Percentiles rank a stretch among this genome's conserved stretches.
phyloP scores from a whole-genome alignment of 2,113 vertebrate species.

The Geococcyx californianus region DNA sequence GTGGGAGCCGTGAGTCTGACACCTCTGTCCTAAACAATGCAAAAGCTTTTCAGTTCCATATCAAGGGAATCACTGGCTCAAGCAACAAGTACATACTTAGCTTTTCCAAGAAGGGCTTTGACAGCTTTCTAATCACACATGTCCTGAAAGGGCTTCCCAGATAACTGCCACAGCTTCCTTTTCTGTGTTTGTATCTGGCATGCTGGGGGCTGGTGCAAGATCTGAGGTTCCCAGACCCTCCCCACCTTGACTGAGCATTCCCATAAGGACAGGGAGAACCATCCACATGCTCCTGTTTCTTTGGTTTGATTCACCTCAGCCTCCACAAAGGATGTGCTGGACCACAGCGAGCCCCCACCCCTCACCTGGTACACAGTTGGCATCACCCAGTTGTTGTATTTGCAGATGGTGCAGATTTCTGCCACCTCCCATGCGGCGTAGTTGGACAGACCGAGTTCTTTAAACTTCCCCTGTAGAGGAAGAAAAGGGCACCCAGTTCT shows the following conservation, averaged over 20 bases:
- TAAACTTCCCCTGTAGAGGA: slow-evolving; percentile 87
- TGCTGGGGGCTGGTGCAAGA: fast-evolving
- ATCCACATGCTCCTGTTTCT: fast-evolving
- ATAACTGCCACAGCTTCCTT: not conserved
- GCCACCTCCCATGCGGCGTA: slow-evolving; percentile 92
- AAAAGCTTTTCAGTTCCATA: slow-evolving; percentile 68
- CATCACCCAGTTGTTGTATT: slow-evolving; percentile 85
- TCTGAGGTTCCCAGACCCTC: not conserved
- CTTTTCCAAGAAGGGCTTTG: not conserved
- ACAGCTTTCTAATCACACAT: not conserved
- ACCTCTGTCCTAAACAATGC: no score
- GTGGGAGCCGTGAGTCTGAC: no score
- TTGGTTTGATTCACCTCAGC: not conserved
- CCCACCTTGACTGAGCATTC: fast-evolving
- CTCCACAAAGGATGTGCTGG: fast-evolving
- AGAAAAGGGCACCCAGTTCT: not conserved
- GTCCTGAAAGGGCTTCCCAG: not conserved
- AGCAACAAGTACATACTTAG: fast-evolving
- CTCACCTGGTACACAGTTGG: slow-evolving; percentile 94
- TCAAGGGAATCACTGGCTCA: slow-evolving; percentile 61
- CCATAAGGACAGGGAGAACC: not conserved
- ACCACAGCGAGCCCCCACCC: no score
- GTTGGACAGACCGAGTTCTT: slow-evolving; percentile 93
- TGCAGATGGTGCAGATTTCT: slow-evolving; percentile 88
- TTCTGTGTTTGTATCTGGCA: not conserved